Evolutionary conservation across 2,113 vertebrate genomes (phyloP).

Genomic region (Azemiops feae): DNA sequence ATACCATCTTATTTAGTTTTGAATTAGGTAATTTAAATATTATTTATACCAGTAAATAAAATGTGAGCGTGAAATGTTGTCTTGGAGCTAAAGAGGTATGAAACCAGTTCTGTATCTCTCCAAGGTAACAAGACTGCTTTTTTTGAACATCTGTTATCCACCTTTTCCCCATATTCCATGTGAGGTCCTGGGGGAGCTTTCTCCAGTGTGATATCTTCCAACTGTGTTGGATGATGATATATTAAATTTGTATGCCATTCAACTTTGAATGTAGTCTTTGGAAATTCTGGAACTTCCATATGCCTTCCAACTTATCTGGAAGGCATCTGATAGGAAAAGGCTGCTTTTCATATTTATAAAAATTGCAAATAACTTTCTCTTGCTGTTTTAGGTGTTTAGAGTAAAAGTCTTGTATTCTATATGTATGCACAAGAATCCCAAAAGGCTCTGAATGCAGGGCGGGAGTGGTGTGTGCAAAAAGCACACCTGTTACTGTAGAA

Average conservation of each 20-base stretch:
- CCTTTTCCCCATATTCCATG: not conserved
- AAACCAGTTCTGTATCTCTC: not conserved
- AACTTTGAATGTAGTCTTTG: not conserved
- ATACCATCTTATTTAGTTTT: not conserved
- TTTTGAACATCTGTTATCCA: not conserved
- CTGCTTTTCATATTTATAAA: not conserved
- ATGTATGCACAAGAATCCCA: not conserved
- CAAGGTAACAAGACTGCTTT: not conserved
- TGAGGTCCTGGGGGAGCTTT: not conserved
- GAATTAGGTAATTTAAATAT: not conserved
- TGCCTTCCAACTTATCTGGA: not conserved
- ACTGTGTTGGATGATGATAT: not conserved
- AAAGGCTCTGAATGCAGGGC: not conserved
- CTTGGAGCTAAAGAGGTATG: not conserved
- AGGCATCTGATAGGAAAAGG: not conserved
- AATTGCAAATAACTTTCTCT: not conserved
- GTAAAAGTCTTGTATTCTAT: not conserved
- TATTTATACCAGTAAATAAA: not conserved
- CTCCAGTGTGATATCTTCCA: not conserved
- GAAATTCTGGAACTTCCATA: not conserved
- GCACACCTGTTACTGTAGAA: not conserved
- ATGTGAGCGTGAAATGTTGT: not conserved
- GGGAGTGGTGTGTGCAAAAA: not conserved
- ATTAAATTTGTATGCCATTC: not conserved
- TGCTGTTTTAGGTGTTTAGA: not conserved